Conservation (phyloP, 2,888 invertebrate genomes). For the Harpalus rufipes region DNA sequence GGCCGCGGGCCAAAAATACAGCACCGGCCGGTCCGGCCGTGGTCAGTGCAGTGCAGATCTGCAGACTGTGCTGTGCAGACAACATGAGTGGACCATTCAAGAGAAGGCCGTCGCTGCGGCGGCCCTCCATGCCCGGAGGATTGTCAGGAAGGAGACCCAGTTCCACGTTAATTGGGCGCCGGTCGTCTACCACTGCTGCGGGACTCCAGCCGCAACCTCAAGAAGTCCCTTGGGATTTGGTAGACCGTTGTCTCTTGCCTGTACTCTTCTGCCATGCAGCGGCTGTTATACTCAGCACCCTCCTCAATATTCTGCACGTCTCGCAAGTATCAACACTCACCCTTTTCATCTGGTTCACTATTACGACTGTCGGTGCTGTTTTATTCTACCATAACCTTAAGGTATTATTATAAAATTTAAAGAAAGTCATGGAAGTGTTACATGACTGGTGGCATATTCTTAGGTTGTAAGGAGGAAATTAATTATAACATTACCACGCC, state of each 20-base stretch:
- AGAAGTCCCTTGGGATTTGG: constrained; percentile 85
- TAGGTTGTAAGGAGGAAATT: background rate
- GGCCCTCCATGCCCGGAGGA: constrained; percentile 76
- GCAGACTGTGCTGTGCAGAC: constrained; percentile 46
- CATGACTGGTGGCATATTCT: constrained; percentile 16
- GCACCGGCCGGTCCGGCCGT: constrained; percentile 54
- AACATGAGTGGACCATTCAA: constrained; percentile 77
- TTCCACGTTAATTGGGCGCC: constrained; percentile 76
- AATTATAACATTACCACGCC: constrained; percentile 47
- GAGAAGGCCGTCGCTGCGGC: constrained; percentile 74
- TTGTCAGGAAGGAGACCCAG: constrained; percentile 81
- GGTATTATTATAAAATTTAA: constrained; percentile 78
- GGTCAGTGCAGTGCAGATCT: constrained; percentile 52
- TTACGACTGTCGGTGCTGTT: constrained; percentile 86
- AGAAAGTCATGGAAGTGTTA: background rate
- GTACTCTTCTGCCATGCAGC: constrained; percentile 89
- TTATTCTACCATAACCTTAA: constrained; percentile 92
- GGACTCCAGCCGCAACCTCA: constrained; percentile 78
- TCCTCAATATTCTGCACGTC: constrained; percentile 85
- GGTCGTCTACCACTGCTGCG: constrained; percentile 80
- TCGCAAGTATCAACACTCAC: constrained; percentile 88
- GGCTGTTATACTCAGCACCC: constrained; percentile 86
- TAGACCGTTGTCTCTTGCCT: constrained; percentile 87
- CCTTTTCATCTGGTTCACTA: constrained; percentile 87
- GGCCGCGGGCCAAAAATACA: constrained; percentile 62